Evolutionary conservation across 1,140 invertebrate species (phyloP), one percentile per base, ranked within the genome.

Genomic region (Drosophila littoralis): DNA sequence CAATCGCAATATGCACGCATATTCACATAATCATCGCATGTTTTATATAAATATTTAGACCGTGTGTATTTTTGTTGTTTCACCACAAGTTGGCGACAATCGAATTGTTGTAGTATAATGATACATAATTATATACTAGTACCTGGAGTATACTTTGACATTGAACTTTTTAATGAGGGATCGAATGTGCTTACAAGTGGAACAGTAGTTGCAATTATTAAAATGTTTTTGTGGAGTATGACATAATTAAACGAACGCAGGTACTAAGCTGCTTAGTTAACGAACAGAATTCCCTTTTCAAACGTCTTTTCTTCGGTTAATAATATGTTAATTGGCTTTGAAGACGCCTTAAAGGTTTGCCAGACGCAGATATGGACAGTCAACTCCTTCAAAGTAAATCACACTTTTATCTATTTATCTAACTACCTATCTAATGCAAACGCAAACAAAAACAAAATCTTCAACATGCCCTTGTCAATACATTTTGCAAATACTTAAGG

Each of bases 81-180:
- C 5, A 12, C 32, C 7, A 15, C n/a, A 15, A 54, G 48, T 32
- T 28, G 22, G 33, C n/a, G 7, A 33, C 7, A 64, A 15, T 35
- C 13, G 28, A 51, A 43, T 50, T 58, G 43, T 33, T 55, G 32
- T 46, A 38, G 48, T 33, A 33, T 33, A 40, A 59, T 59, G 40
- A 77, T 42, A 10, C 15, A 66, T 81, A 66, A 61, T 57, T 51
- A 48, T 42, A 48, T 35, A 45, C 55, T 45, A 64, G 61, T 66
- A 63, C 64, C 59, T 46, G 48, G 43, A 48, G 45, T 67, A 65
- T 76, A 83, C 58, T 59, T 58, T 67, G 71, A 65, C 75, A 78
- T 82, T 82, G 69, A 57, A 36, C 17, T 48, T 12, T 33, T 66
- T 55, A 13, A 36, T 42, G 28, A 12, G 10, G 7, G 13, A 36